Conservation (phyloP, 2,888 invertebrate species). For the Athalia circularis region DNA sequence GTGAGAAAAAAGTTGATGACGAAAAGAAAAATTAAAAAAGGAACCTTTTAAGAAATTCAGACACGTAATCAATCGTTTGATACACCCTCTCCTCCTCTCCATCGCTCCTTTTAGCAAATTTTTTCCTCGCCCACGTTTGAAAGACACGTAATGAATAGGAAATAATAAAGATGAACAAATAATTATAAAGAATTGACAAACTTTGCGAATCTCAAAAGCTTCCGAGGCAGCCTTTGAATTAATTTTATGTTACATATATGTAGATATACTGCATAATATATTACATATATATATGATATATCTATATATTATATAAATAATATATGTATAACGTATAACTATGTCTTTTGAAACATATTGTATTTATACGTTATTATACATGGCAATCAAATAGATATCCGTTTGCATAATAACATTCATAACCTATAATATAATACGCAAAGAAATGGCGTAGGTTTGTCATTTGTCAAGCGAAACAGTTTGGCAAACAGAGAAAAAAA, state of each 20-base stretch:
- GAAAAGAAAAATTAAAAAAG: too few relatives aligned
- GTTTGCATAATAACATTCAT: too few relatives aligned
- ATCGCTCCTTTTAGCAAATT: neutral
- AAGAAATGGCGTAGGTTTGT: too few relatives aligned
- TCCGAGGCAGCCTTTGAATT: neutral
- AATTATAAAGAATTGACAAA: neutral
- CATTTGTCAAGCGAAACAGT: too few relatives aligned
- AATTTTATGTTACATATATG: constrained; percentile 7
- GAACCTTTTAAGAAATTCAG: too few relatives aligned
- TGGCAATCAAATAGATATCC: too few relatives aligned
- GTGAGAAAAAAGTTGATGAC: too few relatives aligned
- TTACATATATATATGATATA: neutral
- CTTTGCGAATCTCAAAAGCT: neutral
- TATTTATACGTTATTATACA: neutral
- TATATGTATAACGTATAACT: neutral
- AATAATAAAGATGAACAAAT: neutral
- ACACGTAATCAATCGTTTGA: too few relatives aligned
- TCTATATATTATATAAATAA: neutral
- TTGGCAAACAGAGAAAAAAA: too few relatives aligned
- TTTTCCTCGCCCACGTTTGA: neutral
- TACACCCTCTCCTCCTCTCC: neutral
- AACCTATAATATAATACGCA: too few relatives aligned
- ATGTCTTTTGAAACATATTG: neutral
- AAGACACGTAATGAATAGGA: neutral
- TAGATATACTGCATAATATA: neutral